Percentiles rank a stretch among this genome's conserved stretches.
Evolutionary conservation across 2,113 vertebrate genomes (phyloP).

Genomic region (Alectura lathami): DNA sequence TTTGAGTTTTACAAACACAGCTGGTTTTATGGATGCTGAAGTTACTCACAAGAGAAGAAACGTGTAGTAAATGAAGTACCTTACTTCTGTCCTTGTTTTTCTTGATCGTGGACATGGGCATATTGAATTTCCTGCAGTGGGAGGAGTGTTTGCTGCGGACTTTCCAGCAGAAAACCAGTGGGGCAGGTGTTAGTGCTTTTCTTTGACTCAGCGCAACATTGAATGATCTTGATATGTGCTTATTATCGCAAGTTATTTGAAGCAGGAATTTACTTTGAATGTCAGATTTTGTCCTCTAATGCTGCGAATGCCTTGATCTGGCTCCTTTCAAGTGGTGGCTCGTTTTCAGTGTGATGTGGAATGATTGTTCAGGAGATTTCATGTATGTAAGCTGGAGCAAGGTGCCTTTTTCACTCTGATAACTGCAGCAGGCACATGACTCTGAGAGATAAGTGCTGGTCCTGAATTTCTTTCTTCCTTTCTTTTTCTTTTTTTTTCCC

Average conservation of each 20-base stretch:
- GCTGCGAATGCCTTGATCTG: neutral
- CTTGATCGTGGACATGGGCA: neutral
- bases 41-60: neutral
- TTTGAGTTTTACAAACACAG: neutral
- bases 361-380: slow-evolving; percentile 20
- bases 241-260: neutral
- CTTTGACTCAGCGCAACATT: neutral
- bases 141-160: slow-evolving; percentile 5
- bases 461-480: neutral
- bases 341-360: neutral
- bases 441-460: slow-evolving; percentile 21
- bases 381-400: neutral
- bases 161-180: neutral
- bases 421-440: neutral
- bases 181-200: slow-evolving; percentile 15
- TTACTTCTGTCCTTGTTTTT: neutral
- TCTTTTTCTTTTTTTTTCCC: neutral
- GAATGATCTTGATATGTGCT: neutral
- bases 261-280: slow-evolving; percentile 27
- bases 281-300: slow-evolving; percentile 54
- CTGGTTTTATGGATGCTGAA: neutral
- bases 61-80: neutral
- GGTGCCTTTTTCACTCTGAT: slow-evolving; percentile 62
- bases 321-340: neutral
- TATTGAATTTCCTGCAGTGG: neutral